These are phyloP conservation scores for Antechinus stuartii DNA, from an alignment of 2,113 vertebrate species.

Conservation along the genomic window DNA sequence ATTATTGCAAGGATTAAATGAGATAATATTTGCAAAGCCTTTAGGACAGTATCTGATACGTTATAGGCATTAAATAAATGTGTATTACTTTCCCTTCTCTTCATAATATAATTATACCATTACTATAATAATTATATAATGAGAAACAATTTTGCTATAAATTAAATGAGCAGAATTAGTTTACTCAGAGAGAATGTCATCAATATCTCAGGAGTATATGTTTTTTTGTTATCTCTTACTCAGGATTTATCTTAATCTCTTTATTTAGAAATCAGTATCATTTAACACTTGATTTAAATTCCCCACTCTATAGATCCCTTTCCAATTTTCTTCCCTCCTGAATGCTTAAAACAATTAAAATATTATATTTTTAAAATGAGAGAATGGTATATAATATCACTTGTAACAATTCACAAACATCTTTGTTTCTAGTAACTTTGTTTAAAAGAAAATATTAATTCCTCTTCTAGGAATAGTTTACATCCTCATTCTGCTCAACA, in stretches of 20 bases:
- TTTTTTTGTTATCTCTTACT: neutral
- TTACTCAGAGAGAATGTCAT: neutral
- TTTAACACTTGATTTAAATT: constrained; percentile 13
- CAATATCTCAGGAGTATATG: neutral
- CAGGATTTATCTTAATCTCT: constrained; percentile 6
- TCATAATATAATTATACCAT: neutral
- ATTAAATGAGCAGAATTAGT: neutral
- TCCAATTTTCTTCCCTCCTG: neutral
- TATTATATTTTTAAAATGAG: neutral
- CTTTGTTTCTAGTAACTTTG: constrained; percentile 33
- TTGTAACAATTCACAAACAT: neutral
- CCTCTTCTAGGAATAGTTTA: neutral
- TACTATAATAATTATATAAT: neutral
- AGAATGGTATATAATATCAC: neutral
- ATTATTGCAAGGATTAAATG: neutral
- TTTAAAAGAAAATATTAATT: constrained; percentile 38
- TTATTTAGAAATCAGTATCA: neutral
- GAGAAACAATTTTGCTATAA: constrained; percentile 2
- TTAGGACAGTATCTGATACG: neutral
- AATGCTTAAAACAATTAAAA: constrained; percentile 17
- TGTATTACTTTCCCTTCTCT: neutral
- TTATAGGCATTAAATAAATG: neutral
- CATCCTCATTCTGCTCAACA: neutral
- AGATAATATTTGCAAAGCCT: neutral
- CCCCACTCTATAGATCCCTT: neutral